Conservation (phyloP, 2,113 vertebrate genomes). For the Ibidorhyncha struthersii region DNA sequence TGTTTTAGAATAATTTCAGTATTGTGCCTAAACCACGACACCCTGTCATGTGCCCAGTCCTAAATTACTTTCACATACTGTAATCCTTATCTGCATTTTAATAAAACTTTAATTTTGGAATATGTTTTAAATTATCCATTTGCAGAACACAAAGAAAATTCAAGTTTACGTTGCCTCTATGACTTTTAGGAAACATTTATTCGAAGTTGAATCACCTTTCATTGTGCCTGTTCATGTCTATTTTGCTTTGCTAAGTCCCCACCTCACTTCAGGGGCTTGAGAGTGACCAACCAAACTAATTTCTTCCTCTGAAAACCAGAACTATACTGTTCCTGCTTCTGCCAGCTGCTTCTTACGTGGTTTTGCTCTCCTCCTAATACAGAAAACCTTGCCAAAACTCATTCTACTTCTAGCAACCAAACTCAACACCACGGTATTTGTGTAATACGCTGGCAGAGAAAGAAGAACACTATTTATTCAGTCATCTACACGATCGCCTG, state of each 20-base stretch:
- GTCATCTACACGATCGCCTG: background rate
- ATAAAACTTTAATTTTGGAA: background rate
- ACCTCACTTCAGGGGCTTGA: background rate
- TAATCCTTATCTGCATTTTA: slow-evolving; percentile 14
- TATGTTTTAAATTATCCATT: background rate
- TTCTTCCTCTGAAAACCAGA: background rate
- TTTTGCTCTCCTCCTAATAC: background rate
- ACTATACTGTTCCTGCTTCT: background rate
- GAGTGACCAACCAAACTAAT: background rate
- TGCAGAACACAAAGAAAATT: background rate
- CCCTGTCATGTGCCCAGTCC: background rate
- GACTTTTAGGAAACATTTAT: background rate
- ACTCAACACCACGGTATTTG: background rate
- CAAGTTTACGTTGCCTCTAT: background rate
- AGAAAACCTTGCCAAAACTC: background rate
- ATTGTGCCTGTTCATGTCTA: rapidly evolving
- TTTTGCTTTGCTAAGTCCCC: background rate
- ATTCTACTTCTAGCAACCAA: background rate
- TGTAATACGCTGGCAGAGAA: background rate
- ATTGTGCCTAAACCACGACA: background rate
- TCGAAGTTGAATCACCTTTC: background rate
- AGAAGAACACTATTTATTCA: background rate
- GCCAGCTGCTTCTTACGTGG: background rate
- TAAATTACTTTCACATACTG: background rate
- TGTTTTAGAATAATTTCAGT: slow-evolving; percentile 19